Conservation (phyloP, 2,797 vertebrate species). For the Sebastes vulpes region DNA sequence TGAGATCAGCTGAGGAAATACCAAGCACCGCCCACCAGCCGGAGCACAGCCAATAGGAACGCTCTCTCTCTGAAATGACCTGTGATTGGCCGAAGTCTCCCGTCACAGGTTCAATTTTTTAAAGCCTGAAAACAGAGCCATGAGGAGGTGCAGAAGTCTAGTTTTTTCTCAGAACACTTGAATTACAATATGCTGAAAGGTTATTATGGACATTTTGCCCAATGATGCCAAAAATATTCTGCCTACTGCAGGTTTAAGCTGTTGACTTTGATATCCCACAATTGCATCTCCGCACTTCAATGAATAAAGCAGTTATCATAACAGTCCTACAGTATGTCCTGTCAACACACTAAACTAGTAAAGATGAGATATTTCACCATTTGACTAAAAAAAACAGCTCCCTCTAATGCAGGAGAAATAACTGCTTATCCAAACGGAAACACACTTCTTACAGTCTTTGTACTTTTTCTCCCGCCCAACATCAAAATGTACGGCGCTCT, state of each 20-base stretch:
- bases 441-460: conserved; percentile 5
- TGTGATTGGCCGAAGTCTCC: too few relatives aligned
- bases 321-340: neutral
- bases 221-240: too few relatives aligned
- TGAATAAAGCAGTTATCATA: neutral
- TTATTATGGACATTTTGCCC: too few relatives aligned
- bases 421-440: conserved; percentile 27
- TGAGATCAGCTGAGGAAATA: too few relatives aligned
- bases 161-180: too few relatives aligned
- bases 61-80: too few relatives aligned
- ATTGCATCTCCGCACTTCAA: neutral
- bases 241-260: neutral
- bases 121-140: too few relatives aligned
- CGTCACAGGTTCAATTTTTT: too few relatives aligned
- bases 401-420: neutral
- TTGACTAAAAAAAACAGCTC: neutral
- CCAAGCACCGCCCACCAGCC: too few relatives aligned
- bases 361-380: neutral
- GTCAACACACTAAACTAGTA: neutral
- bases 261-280: neutral
- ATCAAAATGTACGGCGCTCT: conserved; percentile 4
- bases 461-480: neutral
- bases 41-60: too few relatives aligned
- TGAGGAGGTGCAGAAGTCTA: too few relatives aligned
- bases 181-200: too few relatives aligned